Evolutionary conservation across 2,797 vertebrate genomes (phyloP), one percentile per base, ranked within the genome.

Genomic region (Myotis myotis): DNA sequence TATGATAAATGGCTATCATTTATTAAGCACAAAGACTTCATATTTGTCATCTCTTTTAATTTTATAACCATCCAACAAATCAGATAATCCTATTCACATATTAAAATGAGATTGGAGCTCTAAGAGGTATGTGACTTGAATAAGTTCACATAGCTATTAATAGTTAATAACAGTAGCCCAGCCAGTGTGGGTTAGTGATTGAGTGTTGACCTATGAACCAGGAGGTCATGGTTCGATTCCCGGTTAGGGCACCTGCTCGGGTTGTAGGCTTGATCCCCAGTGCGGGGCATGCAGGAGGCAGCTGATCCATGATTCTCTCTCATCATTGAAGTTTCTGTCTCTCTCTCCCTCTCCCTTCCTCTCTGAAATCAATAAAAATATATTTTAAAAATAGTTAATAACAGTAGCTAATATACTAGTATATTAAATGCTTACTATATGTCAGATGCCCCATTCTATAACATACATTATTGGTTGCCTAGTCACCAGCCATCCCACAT

Each of bases 21-120:
- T 93, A 75, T 91, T 87, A 95, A 75, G n/a, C n/a, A 75, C 64
- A 79, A 90, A 83, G 78, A 90, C 22, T 92, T 62, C 64, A 72
- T 8, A 87, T 33, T 51, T 87, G 23, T 64, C 79, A 71, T 71
- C 36, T 68, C 86, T 78, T 81, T 90, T 74, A 87, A 87, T 84
- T 87, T 91, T 79, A 66, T 68, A 74, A 87, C 9, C 33, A 79
- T 60, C 60, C n/a, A 78, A 87, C 66, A 90, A 78, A 78, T 64
- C 70, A 83, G 23, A 82, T 93, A 57, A 83, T 72, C n/a, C 78
- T 91, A 60, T 90, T 16, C 38, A n/a, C 5, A 68, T 80, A 89
- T 93, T 70, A 41, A 74, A 44, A 75, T 81, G 51, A 38, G 57
- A 80, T 75, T 89, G 30, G 33, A 89, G 44, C 12, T 80, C 60